Base-by-base conservation (phyloP, 2,113 vertebrate genomes). In the Nothobranchius furzeri region DNA sequence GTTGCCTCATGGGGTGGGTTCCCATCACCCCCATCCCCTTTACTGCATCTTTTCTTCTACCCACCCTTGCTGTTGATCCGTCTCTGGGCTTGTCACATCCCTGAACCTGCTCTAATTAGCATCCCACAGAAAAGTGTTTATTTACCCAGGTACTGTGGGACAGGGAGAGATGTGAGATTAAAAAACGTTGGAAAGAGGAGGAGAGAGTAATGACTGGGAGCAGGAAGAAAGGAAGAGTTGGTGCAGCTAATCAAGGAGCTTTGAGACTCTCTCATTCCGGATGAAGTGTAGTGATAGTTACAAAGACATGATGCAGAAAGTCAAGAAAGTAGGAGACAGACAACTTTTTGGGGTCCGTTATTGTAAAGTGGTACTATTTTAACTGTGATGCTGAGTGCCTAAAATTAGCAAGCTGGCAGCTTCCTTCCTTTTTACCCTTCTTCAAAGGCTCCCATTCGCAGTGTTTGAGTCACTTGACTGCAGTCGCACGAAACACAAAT, bases 31-130 rank as follows among this genome's bases (percentile, higher is more conserved):
- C 72, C 68, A 25, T 82, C 68, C 60, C 62, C 47, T 59, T 74
- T 58, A 49, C 64, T 74, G 70, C 65, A 64, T 76, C 68, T 68
- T 58, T 60, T 76, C 77, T 79, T 76, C 76, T 84, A 73, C 75
- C 73, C 66, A 67, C 70, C 69, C 85, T 58, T 58, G 76, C 79
- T 87, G 84, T 88, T 86, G 84, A 76, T 86, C 70, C 60, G 73
- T 88, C 84, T 86, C 78, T 75, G 78, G 75, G 85, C 80, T 81
- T 66, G 8, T 86, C 75, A 70, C 20, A 63, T 87, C 87, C 88
- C 85, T 89, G 87, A 90, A 89, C 87, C 78, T 55, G 81, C 81
- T 79, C 81, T 89, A 90, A 90, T 91, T 90, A 89, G 81, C 88
- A 89, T 90, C 85, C 75, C 60, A 80, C 85, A 80, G 79, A 86